A percentile compares a stretch with the other conserved stretches of the same genome.
phyloP scores from a whole-genome alignment of 2,113 vertebrate genomes.

The Corythoichthys intestinalis region DNA sequence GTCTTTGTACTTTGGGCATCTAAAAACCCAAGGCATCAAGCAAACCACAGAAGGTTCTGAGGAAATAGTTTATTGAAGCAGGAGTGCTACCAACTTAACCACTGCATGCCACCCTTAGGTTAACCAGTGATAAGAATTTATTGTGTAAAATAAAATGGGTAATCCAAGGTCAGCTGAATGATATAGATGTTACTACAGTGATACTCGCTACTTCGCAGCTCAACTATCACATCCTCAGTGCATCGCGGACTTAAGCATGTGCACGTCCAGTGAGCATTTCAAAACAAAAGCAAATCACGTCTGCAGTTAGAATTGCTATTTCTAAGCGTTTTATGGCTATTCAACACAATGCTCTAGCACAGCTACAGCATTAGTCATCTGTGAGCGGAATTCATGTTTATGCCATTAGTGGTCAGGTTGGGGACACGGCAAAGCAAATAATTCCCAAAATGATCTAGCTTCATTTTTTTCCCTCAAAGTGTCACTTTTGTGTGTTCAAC shows the following conservation, averaged over 20 bases:
- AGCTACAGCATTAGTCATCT: too few species aligned
- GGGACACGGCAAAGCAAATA: background rate
- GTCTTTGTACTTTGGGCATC: background rate
- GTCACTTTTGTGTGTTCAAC: background rate
- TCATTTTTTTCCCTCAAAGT: background rate
- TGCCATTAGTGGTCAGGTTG: background rate
- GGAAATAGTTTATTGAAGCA: background rate
- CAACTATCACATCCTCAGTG: too few species aligned
- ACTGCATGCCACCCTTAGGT: background rate
- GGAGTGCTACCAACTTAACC: background rate
- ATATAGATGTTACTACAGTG: too few species aligned
- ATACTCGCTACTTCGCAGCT: too few species aligned
- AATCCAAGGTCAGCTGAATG: background rate
- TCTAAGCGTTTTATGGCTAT: too few species aligned
- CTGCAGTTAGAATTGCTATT: too few species aligned
- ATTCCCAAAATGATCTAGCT: background rate
- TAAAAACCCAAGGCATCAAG: background rate
- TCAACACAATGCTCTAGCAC: too few species aligned
- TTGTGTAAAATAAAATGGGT: background rate
- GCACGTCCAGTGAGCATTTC: too few species aligned
- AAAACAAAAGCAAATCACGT: too few species aligned
- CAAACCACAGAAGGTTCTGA: background rate
- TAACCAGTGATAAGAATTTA: background rate
- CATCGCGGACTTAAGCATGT: too few species aligned
- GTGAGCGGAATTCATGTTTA: too few species aligned